Conservation (phyloP, 2,113 vertebrate species). For the Eira barbara region DNA sequence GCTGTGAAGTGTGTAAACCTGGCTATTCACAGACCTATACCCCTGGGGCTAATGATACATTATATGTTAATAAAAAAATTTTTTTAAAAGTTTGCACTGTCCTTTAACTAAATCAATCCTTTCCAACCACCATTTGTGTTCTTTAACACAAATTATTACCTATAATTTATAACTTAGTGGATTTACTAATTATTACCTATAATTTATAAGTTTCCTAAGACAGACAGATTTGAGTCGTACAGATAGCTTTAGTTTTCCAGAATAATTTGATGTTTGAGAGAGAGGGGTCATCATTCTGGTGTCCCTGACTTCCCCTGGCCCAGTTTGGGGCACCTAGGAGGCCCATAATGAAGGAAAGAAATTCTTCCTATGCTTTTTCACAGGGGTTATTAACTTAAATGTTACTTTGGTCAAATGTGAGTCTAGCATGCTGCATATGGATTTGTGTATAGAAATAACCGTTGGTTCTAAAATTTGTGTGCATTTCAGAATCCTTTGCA, state of each 20-base stretch:
- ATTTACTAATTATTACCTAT: no score
- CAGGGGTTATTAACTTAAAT: not conserved
- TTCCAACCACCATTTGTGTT: not conserved
- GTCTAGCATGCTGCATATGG: not conserved
- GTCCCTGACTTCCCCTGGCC: not conserved
- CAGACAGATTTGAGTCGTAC: not conserved
- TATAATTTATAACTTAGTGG: no score
- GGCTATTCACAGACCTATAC: no score
- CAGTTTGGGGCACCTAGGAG: not conserved
- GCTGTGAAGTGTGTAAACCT: no score
- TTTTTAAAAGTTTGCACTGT: not conserved
- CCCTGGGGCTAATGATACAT: no score
- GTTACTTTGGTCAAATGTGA: not conserved
- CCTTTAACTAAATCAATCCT: not conserved
- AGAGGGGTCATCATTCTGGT: not conserved
- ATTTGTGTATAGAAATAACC: not conserved
- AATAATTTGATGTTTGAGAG: not conserved
- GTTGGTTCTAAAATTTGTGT: not conserved
- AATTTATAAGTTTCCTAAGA: not conserved
- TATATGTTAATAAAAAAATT: no score
- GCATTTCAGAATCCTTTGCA: not conserved
- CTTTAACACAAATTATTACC: not conserved
- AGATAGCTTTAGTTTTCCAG: not conserved
- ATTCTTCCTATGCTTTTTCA: not conserved
- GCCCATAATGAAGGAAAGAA: not conserved